Evolutionary conservation across 2,113 vertebrate genomes (phyloP), one percentile per base, ranked within the genome.

Genomic region (Anas platyrhynchos): DNA sequence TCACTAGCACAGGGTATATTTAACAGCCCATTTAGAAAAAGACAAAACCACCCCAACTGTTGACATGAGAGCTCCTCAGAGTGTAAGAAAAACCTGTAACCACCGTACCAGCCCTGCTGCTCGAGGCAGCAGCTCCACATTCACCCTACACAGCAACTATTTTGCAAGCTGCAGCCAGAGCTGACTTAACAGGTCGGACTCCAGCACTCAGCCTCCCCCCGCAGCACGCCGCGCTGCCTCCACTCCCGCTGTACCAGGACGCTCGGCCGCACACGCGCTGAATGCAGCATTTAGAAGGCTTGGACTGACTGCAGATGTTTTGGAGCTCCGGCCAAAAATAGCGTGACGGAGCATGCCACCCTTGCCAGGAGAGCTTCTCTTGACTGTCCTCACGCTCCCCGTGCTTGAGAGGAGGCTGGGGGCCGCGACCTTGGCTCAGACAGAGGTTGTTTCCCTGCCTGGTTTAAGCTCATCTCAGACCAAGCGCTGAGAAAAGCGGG

Each of bases 271-370:
- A 86, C 68, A 9, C 14, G 50, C 55, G 21, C 88, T 88, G 83
- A 94, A 86, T 78, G 56, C 83, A 81, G 83, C 80, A 78, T 81
- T 90, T 90, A 88, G 65, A 74, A 81, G 90, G 68, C 86, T 15
- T 74, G 73, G 76, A 71, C 10, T 61, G 61, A 81, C 68, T 34
- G 73, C 86, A 95, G 79, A 95, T 83, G 76, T 95, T 95, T 90
- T 80, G 56, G 72, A 92, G 68, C 46, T 50, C 74, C 36, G 83
- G 91, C 92, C 95, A 81, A 93, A 94, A 83, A 50, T 7, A 95
- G 76, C 26, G 1, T 11, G 68, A 74, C 6, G 16, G 88, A 91
- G 72, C 13, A 1, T 63, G 86, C 61, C 72, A 77, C 25, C 15
- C 73, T 32, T 74, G 86, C 76, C 86, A 83, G 83, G 50, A 86